These are phyloP conservation scores for Sinopyrophorus schimmeli DNA, from an alignment of 2,888 invertebrate species.

Conservation along the genomic window DNA sequence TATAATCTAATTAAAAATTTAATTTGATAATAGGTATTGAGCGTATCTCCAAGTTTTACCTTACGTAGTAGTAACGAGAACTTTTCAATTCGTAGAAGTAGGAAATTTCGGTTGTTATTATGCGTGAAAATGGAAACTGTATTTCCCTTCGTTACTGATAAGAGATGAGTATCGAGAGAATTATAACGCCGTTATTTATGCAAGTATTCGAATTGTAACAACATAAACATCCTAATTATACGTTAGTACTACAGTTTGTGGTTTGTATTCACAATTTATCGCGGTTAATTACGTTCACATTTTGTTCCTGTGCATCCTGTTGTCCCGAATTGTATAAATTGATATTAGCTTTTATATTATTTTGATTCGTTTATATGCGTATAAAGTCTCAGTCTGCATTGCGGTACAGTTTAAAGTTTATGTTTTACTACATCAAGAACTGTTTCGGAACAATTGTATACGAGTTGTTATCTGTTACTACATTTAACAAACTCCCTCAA, in stretches of 20 bases:
- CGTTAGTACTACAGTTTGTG: conserved; percentile 6
- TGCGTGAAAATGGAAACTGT: conserved; percentile 4
- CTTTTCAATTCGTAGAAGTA: background rate
- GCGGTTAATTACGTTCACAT: conserved; percentile 8
- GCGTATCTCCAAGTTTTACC: too few relatives aligned
- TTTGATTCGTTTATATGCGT: background rate
- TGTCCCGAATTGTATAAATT: background rate
- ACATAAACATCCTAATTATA: conserved; percentile 15
- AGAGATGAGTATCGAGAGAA: conserved; percentile 11
- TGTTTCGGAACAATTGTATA: background rate
- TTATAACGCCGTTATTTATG: conserved; percentile 14
- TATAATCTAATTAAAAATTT: too few relatives aligned
- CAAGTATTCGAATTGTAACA: conserved; percentile 15
- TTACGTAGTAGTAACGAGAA: background rate
- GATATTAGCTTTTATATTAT: background rate
- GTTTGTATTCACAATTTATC: conserved; percentile 13
- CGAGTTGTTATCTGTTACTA: background rate
- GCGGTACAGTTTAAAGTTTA: conserved; percentile 7
- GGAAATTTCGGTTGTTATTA: background rate
- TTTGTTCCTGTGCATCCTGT: conserved; percentile 4
- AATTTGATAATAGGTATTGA: too few relatives aligned
- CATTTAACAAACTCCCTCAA: background rate
- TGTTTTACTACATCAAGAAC: background rate
- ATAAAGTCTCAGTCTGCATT: conserved; percentile 1
- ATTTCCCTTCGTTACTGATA: conserved; percentile 10